Percentiles rank a stretch among this genome's conserved stretches.
Evolutionary conservation across 2,888 invertebrate genomes (phyloP).

Genomic region (Isoperla grammatica): DNA sequence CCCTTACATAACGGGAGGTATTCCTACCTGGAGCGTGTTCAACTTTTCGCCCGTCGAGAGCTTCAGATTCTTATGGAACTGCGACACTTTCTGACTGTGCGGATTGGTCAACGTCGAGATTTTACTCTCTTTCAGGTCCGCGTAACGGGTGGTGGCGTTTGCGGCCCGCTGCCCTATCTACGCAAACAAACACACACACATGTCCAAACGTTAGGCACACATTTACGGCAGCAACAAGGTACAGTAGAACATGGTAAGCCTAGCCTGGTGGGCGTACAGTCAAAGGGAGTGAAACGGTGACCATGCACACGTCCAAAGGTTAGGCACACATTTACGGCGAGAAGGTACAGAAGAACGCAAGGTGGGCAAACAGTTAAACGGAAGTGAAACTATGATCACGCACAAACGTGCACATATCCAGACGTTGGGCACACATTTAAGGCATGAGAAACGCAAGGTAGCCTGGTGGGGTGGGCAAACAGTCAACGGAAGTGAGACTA

Average conservation of each 20-base stretch:
- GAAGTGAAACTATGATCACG: too few species aligned
- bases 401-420: too few species aligned
- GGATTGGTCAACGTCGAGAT: conserved; percentile 78
- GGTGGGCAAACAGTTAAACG: background rate
- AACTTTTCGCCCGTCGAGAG: conserved; percentile 78
- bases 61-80: conserved; percentile 92
- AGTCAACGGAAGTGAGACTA: background rate
- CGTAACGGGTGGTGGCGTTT: conserved; percentile 67
- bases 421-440: conserved; percentile 28
- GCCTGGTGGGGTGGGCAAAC: background rate
- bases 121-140: conserved; percentile 87
- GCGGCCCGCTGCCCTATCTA: conserved; percentile 48
- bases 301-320: too few species aligned
- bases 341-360: background rate
- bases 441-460: background rate
- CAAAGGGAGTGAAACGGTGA: too few species aligned
- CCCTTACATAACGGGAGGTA: too few species aligned
- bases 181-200: conserved; percentile 28
- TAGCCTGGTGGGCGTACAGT: background rate
- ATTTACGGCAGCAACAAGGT: background rate
- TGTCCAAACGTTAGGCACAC: too few species aligned
- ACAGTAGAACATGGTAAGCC: background rate
- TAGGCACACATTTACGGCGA: conserved; percentile 26
- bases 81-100: conserved; percentile 88
- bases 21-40: conserved; percentile 85